Conservation (phyloP, 2,797 vertebrate genomes). For the Vultur gryphus region DNA sequence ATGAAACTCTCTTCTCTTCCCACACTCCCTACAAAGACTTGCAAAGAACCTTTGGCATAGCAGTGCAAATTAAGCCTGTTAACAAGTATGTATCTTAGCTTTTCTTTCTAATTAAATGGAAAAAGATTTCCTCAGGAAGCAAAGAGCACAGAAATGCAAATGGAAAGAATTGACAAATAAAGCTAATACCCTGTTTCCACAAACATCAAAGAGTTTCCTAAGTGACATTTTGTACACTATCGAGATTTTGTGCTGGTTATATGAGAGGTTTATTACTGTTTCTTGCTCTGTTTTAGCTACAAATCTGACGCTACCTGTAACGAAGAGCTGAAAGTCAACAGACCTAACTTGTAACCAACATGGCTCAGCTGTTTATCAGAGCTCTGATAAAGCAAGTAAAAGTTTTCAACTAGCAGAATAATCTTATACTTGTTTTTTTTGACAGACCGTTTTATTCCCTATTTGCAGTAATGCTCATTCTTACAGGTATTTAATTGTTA, state of each 20-base stretch:
- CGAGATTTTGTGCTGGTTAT: not conserved
- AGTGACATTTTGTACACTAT: conserved; percentile 2
- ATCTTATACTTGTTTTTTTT: not conserved
- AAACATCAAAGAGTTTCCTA: conserved; percentile 36
- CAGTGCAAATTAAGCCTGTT: conserved; percentile 27
- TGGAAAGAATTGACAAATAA: conserved; percentile 12
- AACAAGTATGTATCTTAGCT: conserved; percentile 18
- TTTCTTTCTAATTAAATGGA: conserved; percentile 36
- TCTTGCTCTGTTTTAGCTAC: not conserved
- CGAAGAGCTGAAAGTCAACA: not conserved
- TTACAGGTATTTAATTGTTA: not conserved
- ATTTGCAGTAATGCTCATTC: not conserved
- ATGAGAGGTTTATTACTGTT: not conserved
- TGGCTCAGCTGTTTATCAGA: not conserved
- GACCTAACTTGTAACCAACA: not conserved
- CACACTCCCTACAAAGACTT: not conserved
- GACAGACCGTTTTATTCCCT: not conserved
- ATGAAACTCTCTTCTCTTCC: not conserved
- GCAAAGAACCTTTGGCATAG: not conserved
- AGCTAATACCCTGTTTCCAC: not conserved
- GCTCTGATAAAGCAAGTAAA: not conserved
- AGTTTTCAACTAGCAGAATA: not conserved
- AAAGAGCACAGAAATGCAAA: conserved; percentile 55
- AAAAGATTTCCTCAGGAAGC: conserved; percentile 34
- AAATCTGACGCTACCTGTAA: not conserved